Conservation (phyloP, 35 echinoderm and acorn worm genomes). For the Diadema setosum region DNA sequence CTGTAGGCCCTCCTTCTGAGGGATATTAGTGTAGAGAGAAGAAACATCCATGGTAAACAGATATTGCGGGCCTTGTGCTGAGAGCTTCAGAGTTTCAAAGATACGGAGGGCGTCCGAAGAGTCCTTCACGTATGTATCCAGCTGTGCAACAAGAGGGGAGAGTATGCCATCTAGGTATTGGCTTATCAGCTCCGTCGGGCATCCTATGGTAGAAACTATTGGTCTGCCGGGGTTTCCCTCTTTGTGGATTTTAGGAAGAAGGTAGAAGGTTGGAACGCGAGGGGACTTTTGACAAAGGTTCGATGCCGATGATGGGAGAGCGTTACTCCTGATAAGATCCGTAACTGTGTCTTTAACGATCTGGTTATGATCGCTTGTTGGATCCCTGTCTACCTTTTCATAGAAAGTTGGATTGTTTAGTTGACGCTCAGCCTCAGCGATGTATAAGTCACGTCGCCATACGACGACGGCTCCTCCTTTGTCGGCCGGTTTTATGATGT, state of each 20-base stretch:
- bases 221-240: background rate
- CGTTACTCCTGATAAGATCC: background rate
- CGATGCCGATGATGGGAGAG: background rate
- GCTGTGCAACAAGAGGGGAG: background rate
- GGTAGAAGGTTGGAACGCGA: background rate
- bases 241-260: constrained; percentile 25
- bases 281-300: background rate
- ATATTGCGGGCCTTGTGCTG: too few relatives aligned
- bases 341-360: background rate
- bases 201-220: background rate
- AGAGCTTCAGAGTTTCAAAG: too few relatives aligned
- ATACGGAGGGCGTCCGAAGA: too few relatives aligned
- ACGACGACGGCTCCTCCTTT: too few relatives aligned
- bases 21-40: too few relatives aligned
- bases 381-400: background rate
- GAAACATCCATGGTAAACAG: too few relatives aligned
- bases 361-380: background rate
- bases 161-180: background rate
- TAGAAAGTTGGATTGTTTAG: background rate
- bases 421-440: constrained; percentile 7
- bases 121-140: background rate
- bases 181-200: constrained; percentile 6
- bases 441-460: background rate
- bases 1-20: too few relatives aligned
- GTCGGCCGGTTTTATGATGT: background rate